Evolutionary conservation across 2,113 vertebrate genomes (phyloP).

Genomic region (Garra rufa): DNA sequence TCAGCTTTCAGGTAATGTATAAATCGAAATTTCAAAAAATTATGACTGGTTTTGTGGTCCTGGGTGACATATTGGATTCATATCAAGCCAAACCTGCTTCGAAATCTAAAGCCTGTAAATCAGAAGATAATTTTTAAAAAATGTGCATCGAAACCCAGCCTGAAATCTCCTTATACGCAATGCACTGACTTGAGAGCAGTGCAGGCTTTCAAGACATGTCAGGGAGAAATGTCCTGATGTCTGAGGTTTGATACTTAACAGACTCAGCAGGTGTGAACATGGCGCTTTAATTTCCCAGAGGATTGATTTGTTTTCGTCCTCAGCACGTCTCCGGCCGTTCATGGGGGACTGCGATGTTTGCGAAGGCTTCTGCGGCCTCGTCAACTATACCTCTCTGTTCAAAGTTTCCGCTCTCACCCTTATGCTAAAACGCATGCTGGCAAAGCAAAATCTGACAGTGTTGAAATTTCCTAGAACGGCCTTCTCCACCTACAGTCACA

Average conservation of each 20-base stretch:
- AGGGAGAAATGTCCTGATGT: slow-evolving; percentile 13
- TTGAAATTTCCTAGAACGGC: neutral
- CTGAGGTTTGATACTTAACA: slow-evolving; percentile 9
- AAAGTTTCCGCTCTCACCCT: slow-evolving; percentile 46
- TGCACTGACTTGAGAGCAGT: neutral
- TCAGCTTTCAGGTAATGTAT: no score
- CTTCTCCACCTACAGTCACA: slow-evolving; percentile 1
- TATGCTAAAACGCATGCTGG: slow-evolving; percentile 22
- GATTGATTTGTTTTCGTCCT: slow-evolving; percentile 44
- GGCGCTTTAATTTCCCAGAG: slow-evolving; percentile 42
- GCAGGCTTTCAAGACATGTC: neutral
- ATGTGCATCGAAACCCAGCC: no score
- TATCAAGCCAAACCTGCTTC: no score
- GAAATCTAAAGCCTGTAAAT: no score
- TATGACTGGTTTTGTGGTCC: no score
- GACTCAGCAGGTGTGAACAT: slow-evolving; percentile 30
- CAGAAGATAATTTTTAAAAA: no score
- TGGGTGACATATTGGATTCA: no score
- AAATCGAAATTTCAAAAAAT: no score
- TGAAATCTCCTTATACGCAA: no score
- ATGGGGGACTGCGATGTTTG: slow-evolving; percentile 31
- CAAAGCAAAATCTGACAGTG: slow-evolving; percentile 1
- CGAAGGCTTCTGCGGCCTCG: slow-evolving; percentile 28
- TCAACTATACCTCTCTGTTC: slow-evolving; percentile 41
- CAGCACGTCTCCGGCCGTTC: slow-evolving; percentile 38